These are phyloP conservation scores for Atherinosoma microstoma DNA, from an alignment of 2,797 vertebrate genomes.

Conservation along the genomic window DNA sequence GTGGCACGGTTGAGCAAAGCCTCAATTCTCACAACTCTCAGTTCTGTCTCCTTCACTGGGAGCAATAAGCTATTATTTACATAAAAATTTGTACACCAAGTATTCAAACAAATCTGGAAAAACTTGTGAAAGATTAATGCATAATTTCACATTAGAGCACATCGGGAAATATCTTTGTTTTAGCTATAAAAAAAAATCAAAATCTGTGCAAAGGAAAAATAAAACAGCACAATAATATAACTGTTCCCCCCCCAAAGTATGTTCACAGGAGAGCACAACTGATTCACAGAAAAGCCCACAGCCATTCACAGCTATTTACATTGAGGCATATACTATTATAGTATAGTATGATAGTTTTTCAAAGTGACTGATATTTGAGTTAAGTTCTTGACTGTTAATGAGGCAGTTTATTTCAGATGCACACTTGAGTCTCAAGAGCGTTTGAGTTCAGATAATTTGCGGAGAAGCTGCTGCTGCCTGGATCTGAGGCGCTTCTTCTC, in stretches of 20 bases:
- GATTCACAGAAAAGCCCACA: constrained; percentile 48
- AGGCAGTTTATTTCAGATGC: constrained; percentile 42
- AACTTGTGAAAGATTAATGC: constrained; percentile 9
- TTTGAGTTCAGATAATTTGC: constrained; percentile 87
- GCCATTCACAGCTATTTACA: constrained; percentile 60
- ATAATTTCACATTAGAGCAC: constrained; percentile 39
- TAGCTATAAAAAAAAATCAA: constrained; percentile 34
- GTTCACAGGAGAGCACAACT: constrained; percentile 50
- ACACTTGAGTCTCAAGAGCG: constrained; percentile 77
- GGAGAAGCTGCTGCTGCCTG: constrained; percentile 88
- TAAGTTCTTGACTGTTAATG: constrained; percentile 46
- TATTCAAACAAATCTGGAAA: constrained; percentile 43
- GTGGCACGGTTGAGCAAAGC: constrained; percentile 59
- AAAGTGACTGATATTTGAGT: constrained; percentile 49
- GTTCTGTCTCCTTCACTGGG: constrained; percentile 54
- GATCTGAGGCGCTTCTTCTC: constrained; percentile 90
- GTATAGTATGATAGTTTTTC: constrained; percentile 40
- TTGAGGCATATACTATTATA: constrained; percentile 56
- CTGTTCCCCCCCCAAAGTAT: constrained; percentile 38
- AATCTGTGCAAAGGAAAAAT: constrained; percentile 64
- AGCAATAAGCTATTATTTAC: constrained; percentile 78
- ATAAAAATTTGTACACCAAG: constrained; percentile 72
- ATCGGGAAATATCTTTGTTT: constrained; percentile 45
- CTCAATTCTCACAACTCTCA: constrained; percentile 50
- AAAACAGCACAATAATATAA: constrained; percentile 34